These are phyloP conservation scores for Galbula dea DNA, from an alignment of 2,113 vertebrate genomes.

Conservation along the genomic window DNA sequence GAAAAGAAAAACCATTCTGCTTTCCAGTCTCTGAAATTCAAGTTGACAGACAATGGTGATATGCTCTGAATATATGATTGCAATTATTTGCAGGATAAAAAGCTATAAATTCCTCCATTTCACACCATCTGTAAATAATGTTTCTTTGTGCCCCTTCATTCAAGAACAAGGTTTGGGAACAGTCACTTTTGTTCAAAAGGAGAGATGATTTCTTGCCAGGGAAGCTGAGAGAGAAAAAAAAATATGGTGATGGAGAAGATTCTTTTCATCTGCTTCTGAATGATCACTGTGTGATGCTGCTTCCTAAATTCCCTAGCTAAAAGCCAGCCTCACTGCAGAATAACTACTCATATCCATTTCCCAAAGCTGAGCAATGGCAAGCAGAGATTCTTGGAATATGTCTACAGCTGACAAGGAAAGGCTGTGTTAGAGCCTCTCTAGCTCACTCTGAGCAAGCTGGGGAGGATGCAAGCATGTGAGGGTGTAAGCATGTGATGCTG, in stretches of 20 bases:
- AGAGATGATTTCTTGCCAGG: constrained; percentile 45
- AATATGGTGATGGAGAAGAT: constrained; percentile 44
- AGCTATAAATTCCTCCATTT: constrained; percentile 22
- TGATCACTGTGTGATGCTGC: constrained; percentile 37
- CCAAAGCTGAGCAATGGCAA: constrained; percentile 47
- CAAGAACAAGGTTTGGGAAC: constrained; percentile 4
- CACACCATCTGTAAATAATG: constrained; percentile 28
- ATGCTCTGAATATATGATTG: constrained; percentile 30
- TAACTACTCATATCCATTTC: constrained; percentile 31
- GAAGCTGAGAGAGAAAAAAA: constrained; percentile 42
- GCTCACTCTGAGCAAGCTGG: background rate
- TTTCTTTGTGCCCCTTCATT: constrained; percentile 17
- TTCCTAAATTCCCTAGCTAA: constrained; percentile 46
- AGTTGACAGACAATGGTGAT: constrained; percentile 6
- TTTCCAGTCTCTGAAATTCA: constrained; percentile 42
- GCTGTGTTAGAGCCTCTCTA: background rate
- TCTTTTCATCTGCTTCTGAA: constrained; percentile 49
- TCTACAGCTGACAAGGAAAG: background rate
- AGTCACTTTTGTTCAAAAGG: constrained; percentile 40
- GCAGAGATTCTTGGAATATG: constrained; percentile 28
- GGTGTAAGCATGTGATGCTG: background rate
- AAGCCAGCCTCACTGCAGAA: constrained; percentile 19
- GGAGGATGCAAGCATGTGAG: background rate
- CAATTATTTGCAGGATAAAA: constrained; percentile 47
- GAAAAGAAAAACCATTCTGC: constrained; percentile 15